These are phyloP conservation scores for Ennomos quercinarius DNA, from an alignment of 2,888 invertebrate genomes.

Conservation along the genomic window DNA sequence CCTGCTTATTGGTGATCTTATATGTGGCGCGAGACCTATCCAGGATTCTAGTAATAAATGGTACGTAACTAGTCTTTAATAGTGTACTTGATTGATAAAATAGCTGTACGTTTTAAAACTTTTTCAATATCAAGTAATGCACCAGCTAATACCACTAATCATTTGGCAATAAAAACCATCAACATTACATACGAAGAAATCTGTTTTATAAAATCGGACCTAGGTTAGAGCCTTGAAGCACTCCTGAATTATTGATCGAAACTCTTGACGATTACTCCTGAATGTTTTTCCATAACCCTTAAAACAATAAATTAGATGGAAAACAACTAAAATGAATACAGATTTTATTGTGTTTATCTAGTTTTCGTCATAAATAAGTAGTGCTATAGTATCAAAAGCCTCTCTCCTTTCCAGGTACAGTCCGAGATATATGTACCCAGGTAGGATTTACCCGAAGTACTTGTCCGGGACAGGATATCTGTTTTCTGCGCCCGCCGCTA, in stretches of 20 bases:
- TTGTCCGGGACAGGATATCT: constrained; percentile 93
- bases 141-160: too few relatives aligned
- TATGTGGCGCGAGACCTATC: constrained; percentile 91
- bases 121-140: too few relatives aligned
- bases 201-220: neutral
- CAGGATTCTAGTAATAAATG: constrained; percentile 91
- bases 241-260: neutral
- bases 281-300: too few relatives aligned
- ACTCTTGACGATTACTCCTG: too few relatives aligned
- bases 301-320: too few relatives aligned
- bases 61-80: constrained; percentile 60
- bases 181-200: too few relatives aligned
- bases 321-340: neutral
- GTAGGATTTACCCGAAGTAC: constrained; percentile 91
- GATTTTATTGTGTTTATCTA: neutral
- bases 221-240: neutral
- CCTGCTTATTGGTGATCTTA: constrained; percentile 90
- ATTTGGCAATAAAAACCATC: too few relatives aligned
- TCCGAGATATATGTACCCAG: constrained; percentile 91
- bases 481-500: constrained; percentile 88
- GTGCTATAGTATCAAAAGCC: neutral
- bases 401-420: constrained; percentile 85
- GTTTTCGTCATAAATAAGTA: neutral
- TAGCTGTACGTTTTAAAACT: neutral
- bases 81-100: neutral